Conservation (phyloP, 2,888 invertebrate genomes). For the Tetropium fuscum region DNA sequence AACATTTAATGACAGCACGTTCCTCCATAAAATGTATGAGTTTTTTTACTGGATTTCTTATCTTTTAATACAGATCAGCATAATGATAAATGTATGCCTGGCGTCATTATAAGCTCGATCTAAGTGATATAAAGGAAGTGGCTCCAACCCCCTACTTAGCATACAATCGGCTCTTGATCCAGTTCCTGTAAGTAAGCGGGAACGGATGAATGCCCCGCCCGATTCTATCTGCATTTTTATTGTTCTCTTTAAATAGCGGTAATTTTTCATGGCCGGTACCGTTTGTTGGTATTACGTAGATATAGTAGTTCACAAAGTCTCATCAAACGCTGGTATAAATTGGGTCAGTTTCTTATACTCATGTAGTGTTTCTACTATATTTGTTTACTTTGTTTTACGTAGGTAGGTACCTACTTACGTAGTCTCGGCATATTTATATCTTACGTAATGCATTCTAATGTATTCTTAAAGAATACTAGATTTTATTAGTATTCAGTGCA, state of each 20-base stretch:
- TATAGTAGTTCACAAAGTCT: background rate
- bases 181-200: slow-evolving; percentile 32
- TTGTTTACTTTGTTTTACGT: too few species aligned
- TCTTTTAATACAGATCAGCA: slow-evolving; percentile 5
- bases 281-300: slow-evolving; percentile 11
- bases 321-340: too few species aligned
- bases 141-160: slow-evolving; percentile 37
- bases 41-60: slow-evolving; percentile 20
- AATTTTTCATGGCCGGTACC: slow-evolving; percentile 22
- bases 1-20: background rate
- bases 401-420: too few species aligned
- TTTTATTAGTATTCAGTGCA: too few species aligned
- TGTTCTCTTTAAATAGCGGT: slow-evolving; percentile 30
- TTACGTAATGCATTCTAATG: too few species aligned
- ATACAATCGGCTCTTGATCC: slow-evolving; percentile 43
- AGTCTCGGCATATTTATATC: too few species aligned
- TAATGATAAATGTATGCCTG: slow-evolving; percentile 17
- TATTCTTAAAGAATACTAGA: too few species aligned
- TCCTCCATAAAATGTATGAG: background rate
- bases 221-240: slow-evolving; percentile 34
- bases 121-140: slow-evolving; percentile 33
- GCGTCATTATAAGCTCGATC: background rate
- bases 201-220: slow-evolving; percentile 22
- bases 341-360: too few species aligned
- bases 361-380: too few species aligned